Evolutionary conservation across 2,113 vertebrate genomes (phyloP).

Genomic region (Macroglossus sobrinus): DNA sequence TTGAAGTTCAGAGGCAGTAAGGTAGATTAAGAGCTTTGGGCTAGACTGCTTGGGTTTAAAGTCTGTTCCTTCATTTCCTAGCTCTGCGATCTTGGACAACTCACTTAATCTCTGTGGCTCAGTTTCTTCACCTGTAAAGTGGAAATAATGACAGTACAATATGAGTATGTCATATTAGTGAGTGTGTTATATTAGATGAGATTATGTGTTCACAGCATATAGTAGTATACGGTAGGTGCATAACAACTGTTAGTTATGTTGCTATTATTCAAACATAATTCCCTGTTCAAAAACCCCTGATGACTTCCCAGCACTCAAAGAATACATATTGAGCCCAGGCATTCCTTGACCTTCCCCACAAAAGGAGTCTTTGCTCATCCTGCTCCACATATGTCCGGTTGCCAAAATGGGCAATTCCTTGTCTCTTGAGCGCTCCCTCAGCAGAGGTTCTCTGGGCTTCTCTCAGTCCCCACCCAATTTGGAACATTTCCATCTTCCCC

Average conservation of each 20-base stretch:
- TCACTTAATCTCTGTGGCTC: not conserved
- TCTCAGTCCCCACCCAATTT: not conserved
- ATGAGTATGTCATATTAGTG: too few relatives aligned
- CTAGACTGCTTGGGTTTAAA: not conserved
- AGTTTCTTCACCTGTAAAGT: not conserved
- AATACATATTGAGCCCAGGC: not conserved
- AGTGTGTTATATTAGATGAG: not conserved
- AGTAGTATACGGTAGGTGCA: not conserved
- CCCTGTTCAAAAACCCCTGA: not conserved
- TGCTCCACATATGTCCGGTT: not conserved
- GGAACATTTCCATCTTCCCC: not conserved
- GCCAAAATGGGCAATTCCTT: not conserved
- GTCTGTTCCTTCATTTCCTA: not conserved
- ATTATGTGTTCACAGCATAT: not conserved
- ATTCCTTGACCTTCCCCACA: not conserved
- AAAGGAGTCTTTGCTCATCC: not conserved
- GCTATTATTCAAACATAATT: not conserved
- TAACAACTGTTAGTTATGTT: not conserved
- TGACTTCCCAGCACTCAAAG: not conserved
- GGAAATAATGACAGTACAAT: not conserved
- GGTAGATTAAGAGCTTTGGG: not conserved
- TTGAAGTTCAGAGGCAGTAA: not conserved
- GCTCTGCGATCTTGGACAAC: not conserved
- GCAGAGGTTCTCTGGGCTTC: not conserved
- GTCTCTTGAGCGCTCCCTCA: not conserved